Percentiles rank a stretch among this genome's conserved stretches.
Evolutionary conservation across 2,113 vertebrate species (phyloP).

Genomic region (Synchiropus splendidus): DNA sequence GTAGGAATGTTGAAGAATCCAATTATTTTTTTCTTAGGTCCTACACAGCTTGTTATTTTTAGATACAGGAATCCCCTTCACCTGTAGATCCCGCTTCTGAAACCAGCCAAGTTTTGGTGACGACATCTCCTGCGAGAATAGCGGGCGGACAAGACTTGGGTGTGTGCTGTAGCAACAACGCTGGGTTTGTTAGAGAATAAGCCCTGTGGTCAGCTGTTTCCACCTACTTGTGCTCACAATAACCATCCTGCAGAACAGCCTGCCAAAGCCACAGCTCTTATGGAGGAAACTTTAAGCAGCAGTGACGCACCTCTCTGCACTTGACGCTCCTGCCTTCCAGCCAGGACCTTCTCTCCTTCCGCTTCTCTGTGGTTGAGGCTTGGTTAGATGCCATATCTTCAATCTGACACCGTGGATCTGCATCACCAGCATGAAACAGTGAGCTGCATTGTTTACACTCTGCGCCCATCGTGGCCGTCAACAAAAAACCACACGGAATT

Average conservation of each 20-base stretch:
- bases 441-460: slow-evolving; percentile 34
- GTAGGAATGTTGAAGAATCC: slow-evolving; percentile 41
- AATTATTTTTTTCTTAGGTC: slow-evolving; percentile 32
- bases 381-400: slow-evolving; percentile 6
- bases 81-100: too few species aligned
- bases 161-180: not conserved
- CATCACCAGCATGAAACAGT: slow-evolving; percentile 22
- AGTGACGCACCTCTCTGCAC: slow-evolving; percentile 44
- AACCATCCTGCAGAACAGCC: slow-evolving; percentile 17
- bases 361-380: slow-evolving; percentile 1
- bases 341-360: not conserved
- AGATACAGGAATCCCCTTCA: slow-evolving; percentile 30
- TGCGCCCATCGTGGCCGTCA: slow-evolving; percentile 36
- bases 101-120: slow-evolving; percentile 12
- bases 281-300: slow-evolving; percentile 42
- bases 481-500: slow-evolving; percentile 47
- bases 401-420: slow-evolving; percentile 14
- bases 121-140: slow-evolving; percentile 24
- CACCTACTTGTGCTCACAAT: slow-evolving; percentile 23
- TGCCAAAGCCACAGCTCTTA: slow-evolving; percentile 47
- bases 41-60: slow-evolving; percentile 45
- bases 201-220: slow-evolving; percentile 16
- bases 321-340: slow-evolving; percentile 20
- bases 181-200: slow-evolving; percentile 21
- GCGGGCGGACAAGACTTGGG: slow-evolving; percentile 1